Evolutionary conservation across 2,888 invertebrate genomes (phyloP).

Genomic region (Maniola hyperantus): DNA sequence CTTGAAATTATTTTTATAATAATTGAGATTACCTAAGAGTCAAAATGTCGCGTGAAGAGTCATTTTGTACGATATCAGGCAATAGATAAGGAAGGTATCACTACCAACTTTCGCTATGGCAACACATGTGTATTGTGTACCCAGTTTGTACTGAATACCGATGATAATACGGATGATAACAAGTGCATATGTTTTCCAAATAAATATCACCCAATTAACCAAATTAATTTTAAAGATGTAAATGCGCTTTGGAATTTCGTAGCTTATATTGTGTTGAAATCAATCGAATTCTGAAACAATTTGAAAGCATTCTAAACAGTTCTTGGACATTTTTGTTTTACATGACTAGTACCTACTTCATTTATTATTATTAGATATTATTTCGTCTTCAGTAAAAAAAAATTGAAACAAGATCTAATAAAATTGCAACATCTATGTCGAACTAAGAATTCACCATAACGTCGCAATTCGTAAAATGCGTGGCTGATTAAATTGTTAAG

Average conservation of each 20-base stretch:
- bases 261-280: too few species aligned
- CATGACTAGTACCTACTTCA: too few species aligned
- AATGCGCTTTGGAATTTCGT: neutral
- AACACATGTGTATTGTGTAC: conserved; percentile 5
- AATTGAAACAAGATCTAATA: too few species aligned
- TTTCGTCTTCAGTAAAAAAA: too few species aligned
- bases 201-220: neutral
- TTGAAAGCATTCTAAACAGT: too few species aligned
- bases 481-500: neutral
- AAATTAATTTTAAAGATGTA: neutral
- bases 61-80: conserved; percentile 6
- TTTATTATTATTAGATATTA: too few species aligned
- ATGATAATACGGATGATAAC: conserved; percentile 17
- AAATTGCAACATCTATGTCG: neutral
- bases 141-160: neutral
- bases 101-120: conserved; percentile 22
- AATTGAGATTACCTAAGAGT: too few species aligned
- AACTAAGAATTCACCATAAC: neutral
- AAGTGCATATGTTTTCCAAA: conserved; percentile 21
- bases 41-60: neutral
- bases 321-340: too few species aligned
- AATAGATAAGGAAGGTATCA: conserved; percentile 17
- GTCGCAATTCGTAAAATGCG: neutral
- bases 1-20: too few species aligned
- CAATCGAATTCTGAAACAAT: too few species aligned